Evolutionary conservation across 1,140 invertebrate genomes (phyloP), one percentile per base, ranked within the genome.

Genomic region (Subanguina moxae): DNA sequence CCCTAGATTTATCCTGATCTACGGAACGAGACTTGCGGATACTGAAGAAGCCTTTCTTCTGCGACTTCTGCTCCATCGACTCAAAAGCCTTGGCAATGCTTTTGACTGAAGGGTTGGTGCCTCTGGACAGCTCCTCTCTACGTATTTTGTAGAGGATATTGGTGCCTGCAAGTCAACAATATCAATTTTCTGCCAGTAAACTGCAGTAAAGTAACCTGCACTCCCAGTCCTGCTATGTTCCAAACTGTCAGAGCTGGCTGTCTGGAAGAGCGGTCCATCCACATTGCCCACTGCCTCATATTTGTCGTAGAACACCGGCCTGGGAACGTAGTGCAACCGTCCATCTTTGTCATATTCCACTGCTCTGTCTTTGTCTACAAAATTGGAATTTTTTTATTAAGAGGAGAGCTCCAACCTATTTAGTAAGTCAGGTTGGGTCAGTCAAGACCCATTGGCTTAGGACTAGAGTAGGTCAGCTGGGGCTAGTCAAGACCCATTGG

Each of bases 91-190:
- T 72, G 8, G 78, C 78, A 32, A 80, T 82, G 38, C 58, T 52
- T 63, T 70, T 65, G 8, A 80, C 78, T 7, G 81, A 73, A 0
- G 78, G 78, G 7, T 70, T 57, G 28, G 76, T 76, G 3, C 78
- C 78, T 25, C 78, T 73, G 13, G 78, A 72, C 25, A 80, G 67
- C 64, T 80, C 78, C 64, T 80, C 80, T 5, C 78, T 59, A n/a
- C 78, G 65, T 17, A 80, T 82, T 64, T 79, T 75, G 59, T 83
- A 80, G 23, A 80, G 65, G 63, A 80, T 79, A 56, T 80, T 80
- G 5, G 78, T 82, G n/a, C 78, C 78, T 64, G 45, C 11, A 58
- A 58, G 11, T 58, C 11, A n/a, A n/a, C n/a, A n/a, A n/a, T n/a
- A n/a, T n/a, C n/a, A n/a, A n/a, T 15, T 46, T 46, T 46, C 45